Evolutionary conservation across 23 tunicate genomes (phyloP).

Genomic region (Trididemnum clinides): DNA sequence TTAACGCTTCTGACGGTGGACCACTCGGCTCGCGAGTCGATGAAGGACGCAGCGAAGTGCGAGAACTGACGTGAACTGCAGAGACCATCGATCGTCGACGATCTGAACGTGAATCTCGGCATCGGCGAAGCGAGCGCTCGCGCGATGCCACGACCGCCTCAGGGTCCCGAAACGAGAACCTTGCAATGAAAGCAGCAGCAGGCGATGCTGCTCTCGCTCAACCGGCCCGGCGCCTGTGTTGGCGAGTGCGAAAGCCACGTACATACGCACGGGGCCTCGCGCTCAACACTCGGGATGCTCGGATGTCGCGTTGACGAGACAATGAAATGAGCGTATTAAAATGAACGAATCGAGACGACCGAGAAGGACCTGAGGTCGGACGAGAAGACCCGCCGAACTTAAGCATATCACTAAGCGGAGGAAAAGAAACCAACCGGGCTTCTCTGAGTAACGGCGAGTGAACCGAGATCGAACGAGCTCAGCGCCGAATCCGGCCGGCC

Average conservation of each 20-base stretch:
- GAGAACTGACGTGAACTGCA: background rate
- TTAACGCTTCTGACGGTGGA: background rate
- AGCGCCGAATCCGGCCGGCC: conserved; percentile 21
- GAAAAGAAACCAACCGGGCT: conserved; percentile 47
- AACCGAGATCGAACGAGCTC: conserved; percentile 37
- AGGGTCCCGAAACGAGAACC: too few relatives aligned
- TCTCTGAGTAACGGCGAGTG: conserved; percentile 51
- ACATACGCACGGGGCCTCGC: conserved; percentile 44
- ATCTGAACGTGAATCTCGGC: too few relatives aligned
- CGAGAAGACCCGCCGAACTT: conserved; percentile 41
- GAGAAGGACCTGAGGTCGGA: conserved; percentile 37
- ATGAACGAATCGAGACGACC: background rate
- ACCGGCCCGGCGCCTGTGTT: too few relatives aligned
- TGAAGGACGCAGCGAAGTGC: background rate
- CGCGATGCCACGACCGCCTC: too few relatives aligned
- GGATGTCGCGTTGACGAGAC: too few relatives aligned
- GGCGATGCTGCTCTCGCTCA: too few relatives aligned
- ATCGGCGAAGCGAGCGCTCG: too few relatives aligned
- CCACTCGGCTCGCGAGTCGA: background rate
- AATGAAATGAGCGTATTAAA: background rate
- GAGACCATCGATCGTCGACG: too few relatives aligned
- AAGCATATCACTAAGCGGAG: conserved; percentile 36
- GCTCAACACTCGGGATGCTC: conserved; percentile 3
- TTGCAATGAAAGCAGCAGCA: too few relatives aligned
- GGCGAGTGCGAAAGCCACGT: conserved; percentile 26